A percentile compares a stretch with the other conserved stretches of the same genome.
phyloP scores from a whole-genome alignment of 2,888 invertebrate genomes.

The Dromius quadrimaculatus region DNA sequence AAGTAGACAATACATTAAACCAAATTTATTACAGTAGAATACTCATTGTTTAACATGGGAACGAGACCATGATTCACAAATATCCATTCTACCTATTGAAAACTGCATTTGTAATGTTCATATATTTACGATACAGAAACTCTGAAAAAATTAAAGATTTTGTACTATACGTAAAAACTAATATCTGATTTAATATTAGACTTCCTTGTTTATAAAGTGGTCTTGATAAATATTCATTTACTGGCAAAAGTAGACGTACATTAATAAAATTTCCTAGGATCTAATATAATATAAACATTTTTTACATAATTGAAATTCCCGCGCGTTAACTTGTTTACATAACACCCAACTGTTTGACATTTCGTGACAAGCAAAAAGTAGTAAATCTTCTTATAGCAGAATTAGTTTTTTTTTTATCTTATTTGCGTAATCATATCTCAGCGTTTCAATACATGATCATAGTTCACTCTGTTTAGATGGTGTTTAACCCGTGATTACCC shows the following conservation, averaged over 20 bases:
- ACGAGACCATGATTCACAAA: too few species aligned
- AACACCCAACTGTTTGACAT: not conserved
- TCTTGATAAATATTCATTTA: not conserved
- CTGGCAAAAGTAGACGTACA: slow-evolving; percentile 4
- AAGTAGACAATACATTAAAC: too few species aligned
- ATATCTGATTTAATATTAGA: too few species aligned
- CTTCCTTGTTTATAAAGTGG: too few species aligned
- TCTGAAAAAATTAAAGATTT: too few species aligned
- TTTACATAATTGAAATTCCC: not conserved
- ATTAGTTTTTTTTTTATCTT: not conserved
- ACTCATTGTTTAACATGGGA: too few species aligned
- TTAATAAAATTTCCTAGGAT: not conserved
- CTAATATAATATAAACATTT: not conserved
- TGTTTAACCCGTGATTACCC: slow-evolving; percentile 38
- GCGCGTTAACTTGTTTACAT: not conserved
- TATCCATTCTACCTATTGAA: too few species aligned
- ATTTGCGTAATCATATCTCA: slow-evolving; percentile 42
- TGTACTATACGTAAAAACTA: too few species aligned
- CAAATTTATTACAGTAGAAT: too few species aligned
- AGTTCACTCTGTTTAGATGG: slow-evolving; percentile 28
- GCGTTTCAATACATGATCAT: slow-evolving; percentile 36
- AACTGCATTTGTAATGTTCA: too few species aligned
- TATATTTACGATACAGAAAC: too few species aligned
- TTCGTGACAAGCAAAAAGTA: slow-evolving; percentile 9
- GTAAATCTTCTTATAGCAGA: not conserved